A percentile compares a stretch with the other conserved stretches of the same genome.
These are phyloP conservation scores for Andrena minutula DNA, from an alignment of 2,888 invertebrate genomes.

Conservation along the genomic window DNA sequence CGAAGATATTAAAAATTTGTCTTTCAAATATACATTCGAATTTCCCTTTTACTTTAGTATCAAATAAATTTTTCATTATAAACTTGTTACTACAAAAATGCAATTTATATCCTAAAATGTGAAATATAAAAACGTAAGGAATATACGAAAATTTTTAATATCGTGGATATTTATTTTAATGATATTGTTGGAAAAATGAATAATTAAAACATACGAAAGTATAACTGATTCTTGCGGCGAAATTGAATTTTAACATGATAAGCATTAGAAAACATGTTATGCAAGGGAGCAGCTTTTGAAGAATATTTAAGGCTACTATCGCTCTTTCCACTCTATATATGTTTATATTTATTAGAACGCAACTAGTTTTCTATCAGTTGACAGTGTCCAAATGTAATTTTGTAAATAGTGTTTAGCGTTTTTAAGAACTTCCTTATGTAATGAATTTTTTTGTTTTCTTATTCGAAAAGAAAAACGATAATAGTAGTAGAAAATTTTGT, in stretches of 20 bases:
- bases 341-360: background rate
- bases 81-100: constrained; percentile 1
- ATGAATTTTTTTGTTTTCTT: too few species aligned
- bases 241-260: background rate
- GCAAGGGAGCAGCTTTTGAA: background rate
- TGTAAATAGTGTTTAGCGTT: background rate
- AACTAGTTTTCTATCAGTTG: background rate
- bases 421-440: too few species aligned
- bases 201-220: background rate
- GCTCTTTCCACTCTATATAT: background rate
- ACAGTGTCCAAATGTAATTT: background rate
- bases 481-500: too few species aligned
- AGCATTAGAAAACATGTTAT: background rate
- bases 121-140: background rate
- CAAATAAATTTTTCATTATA: background rate
- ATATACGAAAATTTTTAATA: background rate
- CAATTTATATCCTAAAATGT: background rate
- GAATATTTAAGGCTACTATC: background rate
- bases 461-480: too few species aligned
- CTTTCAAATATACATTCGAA: background rate
- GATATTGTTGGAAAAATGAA: background rate
- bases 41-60: background rate
- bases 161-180: background rate
- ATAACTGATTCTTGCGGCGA: background rate
- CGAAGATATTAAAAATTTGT: background rate